Base-by-base conservation (phyloP, 2,797 vertebrate genomes). In the Choloepus didactylus region DNA sequence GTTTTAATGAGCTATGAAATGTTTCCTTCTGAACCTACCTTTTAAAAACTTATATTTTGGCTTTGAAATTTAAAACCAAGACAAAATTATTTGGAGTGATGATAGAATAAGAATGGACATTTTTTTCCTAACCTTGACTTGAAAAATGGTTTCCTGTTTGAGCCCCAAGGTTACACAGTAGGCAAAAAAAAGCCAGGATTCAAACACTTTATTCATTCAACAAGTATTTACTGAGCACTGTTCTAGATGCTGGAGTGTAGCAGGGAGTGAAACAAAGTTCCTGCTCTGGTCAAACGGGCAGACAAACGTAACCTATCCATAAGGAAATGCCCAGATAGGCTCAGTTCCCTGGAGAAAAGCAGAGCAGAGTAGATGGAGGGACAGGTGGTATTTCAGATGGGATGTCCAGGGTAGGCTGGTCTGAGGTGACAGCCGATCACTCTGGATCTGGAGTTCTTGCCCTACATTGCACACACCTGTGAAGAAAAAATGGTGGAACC, bases 221-320 rank as follows among this genome's bases (percentile, higher is more conserved):
- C 19, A 54, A 69, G 4, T n/a, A 73, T 9, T 84, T 87, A 54
- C 0, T 70, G 9, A 81, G 54, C 29, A 56, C 23, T 1, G 0
- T n/a, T 41, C 59, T 19, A 27, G 38, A 73, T 1, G n/a, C 38
- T 35, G 21, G 76, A 44, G 23, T 0, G 5, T 7, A 25, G 73
- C 77, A 5, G 5, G 2, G 54, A 49, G 31, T 62, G n/a, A 21
- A 23, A 10, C 8, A 1, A 38, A 77, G 23, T 2, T 85, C 41
- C 83, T 56, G 18, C 12, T 60, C 49, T 29, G 44, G 54, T 35
- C 38, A 21, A 54, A 41, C 25, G 23, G 21, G 19, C 56, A 54
- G 44, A 9, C 6, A 12, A 0, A 18, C 19, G 44, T 23, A 7
- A n/a, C 2, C 27, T 12, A 15, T 29, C 11, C 0, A 0, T 12